Base-by-base conservation (phyloP, 2,888 invertebrate genomes). In the Caenorhabditis auriculariae region DNA sequence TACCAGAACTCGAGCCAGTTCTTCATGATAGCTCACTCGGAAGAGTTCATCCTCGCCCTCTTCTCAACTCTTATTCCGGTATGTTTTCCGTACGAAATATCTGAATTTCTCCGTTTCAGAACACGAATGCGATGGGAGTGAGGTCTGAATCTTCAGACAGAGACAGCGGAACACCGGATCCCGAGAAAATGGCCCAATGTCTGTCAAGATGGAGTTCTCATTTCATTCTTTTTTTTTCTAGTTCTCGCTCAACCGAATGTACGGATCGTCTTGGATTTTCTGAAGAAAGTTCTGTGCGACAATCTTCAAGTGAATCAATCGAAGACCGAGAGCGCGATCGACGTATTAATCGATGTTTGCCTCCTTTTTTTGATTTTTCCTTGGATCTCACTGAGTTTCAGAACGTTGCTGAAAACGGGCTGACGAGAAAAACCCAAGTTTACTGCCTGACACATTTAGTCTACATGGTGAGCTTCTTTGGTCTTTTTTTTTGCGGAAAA, bases 231-330 rank as follows among this genome's bases (percentile, higher is more conserved):
- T 32, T 7, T 27, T 45, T 37, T 59, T 68, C 23, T 53, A 72
- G 72, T 64, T 12, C 48, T 67, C 3, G 29, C 54, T 19, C 58
- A 61, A 32, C 63, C 60, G n/a, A 60, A 58, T 26, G 63, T 67
- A 2, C 50, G 50, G 19, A 61, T 49, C 89, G 90, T 96, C 4
- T 90, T 95, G 85, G 95, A 96, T 83, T 93, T 98, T 82, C 84
- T 98, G 48, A 87, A 92, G 51, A 91, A 92, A 12, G 90, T 96
- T 57, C 89, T 95, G 1, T 89, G 95, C 0, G 95, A 98, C 84
- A 94, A 94, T 0, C 85, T 96, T 46, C 90, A 92, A 38, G 54
- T 62, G 17, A 60, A 60, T 15, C 88, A 89, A 2, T 90, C 90
- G 73, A 81, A 68, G 69, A 62, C 27, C 5, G 77, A 78, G 15